These are phyloP conservation scores for Xerus rutilus DNA, from an alignment of 2,797 vertebrate genomes.

Conservation along the genomic window DNA sequence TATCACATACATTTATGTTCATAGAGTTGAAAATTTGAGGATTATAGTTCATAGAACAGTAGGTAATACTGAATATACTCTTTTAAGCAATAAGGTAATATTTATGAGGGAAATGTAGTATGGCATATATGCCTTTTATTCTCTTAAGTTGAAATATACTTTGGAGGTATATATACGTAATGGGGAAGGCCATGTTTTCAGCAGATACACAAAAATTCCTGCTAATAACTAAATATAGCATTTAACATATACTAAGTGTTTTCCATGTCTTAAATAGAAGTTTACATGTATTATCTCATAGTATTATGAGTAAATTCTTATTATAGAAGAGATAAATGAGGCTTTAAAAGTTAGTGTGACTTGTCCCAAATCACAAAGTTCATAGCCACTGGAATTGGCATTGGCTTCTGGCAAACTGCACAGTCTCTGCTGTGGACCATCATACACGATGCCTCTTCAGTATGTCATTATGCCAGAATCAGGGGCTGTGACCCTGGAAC, in stretches of 20 bases:
- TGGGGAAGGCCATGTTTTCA: not conserved
- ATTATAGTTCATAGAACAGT: not conserved
- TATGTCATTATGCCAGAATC: not conserved
- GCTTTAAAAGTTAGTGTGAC: not conserved
- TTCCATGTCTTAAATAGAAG: not conserved
- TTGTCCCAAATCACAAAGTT: not conserved
- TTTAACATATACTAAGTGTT: not conserved
- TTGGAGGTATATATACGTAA: not conserved
- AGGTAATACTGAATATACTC: not conserved
- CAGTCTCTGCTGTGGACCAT: not conserved
- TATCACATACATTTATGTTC: not conserved
- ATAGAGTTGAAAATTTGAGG: not conserved
- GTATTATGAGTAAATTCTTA: not conserved
- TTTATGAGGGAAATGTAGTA: conserved; percentile 4
- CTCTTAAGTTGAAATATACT: not conserved
- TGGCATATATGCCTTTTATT: conserved; percentile 38
- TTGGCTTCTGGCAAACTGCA: not conserved
- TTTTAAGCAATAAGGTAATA: conserved; percentile 29
- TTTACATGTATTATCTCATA: not conserved
- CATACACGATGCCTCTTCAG: not conserved
- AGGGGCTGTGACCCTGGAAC: not conserved
- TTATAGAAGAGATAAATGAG: not conserved
- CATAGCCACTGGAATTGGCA: not conserved
- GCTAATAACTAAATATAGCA: not conserved
- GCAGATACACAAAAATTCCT: not conserved